A percentile compares a stretch with the other conserved stretches of the same genome.
phyloP scores from a whole-genome alignment of 2,797 vertebrate species.

The Cynopterus sphinx region DNA sequence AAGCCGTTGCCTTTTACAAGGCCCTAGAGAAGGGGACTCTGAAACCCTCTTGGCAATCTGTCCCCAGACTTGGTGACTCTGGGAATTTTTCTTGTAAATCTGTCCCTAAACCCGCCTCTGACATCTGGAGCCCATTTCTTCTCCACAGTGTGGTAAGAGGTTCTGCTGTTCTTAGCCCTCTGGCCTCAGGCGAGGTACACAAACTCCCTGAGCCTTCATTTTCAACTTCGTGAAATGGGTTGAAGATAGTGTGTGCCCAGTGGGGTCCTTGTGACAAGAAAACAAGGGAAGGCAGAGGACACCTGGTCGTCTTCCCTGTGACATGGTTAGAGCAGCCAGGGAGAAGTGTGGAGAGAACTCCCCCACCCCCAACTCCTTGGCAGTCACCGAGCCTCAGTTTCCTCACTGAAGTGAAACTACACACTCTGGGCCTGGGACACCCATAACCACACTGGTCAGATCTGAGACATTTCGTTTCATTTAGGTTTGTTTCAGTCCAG shows the following conservation, averaged over 20 bases:
- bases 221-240: background rate
- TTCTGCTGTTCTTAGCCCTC: background rate
- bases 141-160: rapidly evolving
- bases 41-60: background rate
- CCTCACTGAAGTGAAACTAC: background rate
- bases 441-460: background rate
- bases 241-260: background rate
- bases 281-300: background rate
- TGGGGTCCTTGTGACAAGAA: rapidly evolving
- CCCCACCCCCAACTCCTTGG: background rate
- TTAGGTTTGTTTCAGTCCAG: background rate
- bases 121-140: rapidly evolving
- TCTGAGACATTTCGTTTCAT: background rate
- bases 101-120: background rate
- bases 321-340: background rate
- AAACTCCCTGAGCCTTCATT: background rate
- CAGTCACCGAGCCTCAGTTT: background rate
- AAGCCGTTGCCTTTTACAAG: background rate
- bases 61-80: background rate
- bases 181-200: background rate
- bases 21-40: background rate
- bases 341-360: background rate
- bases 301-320: rapidly evolving
- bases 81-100: background rate
- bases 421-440: background rate